A percentile compares a stretch with the other conserved stretches of the same genome.
These are phyloP conservation scores for Euura lappo DNA, from an alignment of 1,140 invertebrate genomes.

Conservation along the genomic window DNA sequence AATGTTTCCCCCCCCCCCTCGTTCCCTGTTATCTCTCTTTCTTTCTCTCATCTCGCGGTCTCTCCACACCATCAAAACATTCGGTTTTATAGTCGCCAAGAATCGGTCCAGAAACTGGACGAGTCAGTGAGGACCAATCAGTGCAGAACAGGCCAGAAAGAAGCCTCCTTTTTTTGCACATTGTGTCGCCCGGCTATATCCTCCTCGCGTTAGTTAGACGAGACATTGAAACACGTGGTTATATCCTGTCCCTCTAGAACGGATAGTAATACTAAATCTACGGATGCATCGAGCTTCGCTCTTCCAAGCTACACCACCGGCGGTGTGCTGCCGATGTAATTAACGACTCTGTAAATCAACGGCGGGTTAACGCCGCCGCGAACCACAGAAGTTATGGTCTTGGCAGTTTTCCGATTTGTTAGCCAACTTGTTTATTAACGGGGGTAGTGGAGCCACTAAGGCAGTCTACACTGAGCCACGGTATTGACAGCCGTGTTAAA, in stretches of 20 bases:
- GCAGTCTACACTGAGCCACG: no score
- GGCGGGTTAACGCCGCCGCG: background rate
- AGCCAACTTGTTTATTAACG: constrained; percentile 3
- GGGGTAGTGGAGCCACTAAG: background rate
- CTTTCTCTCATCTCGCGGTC: background rate
- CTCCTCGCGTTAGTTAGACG: background rate
- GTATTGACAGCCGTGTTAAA: no score
- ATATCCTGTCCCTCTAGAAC: background rate
- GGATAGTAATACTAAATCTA: no score
- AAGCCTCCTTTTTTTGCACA: constrained; percentile 17
- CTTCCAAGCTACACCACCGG: background rate
- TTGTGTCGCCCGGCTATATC: no score
- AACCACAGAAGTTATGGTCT: constrained; percentile 7
- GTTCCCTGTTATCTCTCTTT: background rate
- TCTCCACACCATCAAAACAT: background rate
- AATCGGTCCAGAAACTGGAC: constrained; percentile 27
- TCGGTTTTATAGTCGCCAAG: background rate
- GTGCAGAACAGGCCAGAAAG: constrained; percentile 22
- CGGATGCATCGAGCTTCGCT: background rate
- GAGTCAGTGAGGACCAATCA: constrained; percentile 32
- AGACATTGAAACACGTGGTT: background rate
- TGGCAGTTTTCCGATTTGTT: constrained; percentile 7
- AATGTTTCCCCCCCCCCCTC: constrained; percentile 41
- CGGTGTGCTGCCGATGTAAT: background rate
- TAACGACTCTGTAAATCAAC: constrained; percentile 7